Percentiles rank a stretch among this genome's conserved stretches.
These are phyloP conservation scores for Monoplex corrugatus DNA, from an alignment of 2,888 invertebrate genomes.

Conservation along the genomic window DNA sequence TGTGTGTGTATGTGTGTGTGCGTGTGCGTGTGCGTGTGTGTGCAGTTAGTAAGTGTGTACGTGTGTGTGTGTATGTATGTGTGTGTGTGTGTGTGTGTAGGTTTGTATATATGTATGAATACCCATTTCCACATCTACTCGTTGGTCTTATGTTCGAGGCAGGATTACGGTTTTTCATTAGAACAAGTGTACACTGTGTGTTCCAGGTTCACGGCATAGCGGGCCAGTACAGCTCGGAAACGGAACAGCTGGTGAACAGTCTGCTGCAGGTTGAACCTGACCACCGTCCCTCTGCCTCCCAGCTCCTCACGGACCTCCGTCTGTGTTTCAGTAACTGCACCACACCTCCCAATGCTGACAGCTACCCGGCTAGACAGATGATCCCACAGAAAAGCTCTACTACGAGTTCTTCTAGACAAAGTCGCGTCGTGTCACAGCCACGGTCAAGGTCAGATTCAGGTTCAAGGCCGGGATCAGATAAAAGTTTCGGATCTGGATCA, in stretches of 20 bases:
- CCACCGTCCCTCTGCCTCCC: constrained; percentile 21
- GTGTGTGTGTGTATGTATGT: too few relatives aligned
- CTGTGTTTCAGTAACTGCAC: neutral
- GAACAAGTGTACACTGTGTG: too few relatives aligned
- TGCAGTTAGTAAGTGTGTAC: too few relatives aligned
- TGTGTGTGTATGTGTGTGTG: neutral
- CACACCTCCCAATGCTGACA: neutral
- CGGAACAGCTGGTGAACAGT: neutral
- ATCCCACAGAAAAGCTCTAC: neutral
- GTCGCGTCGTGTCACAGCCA: neutral
- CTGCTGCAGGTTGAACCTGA: constrained; percentile 30
- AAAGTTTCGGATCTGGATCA: too few relatives aligned
- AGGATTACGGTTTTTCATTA: too few relatives aligned
- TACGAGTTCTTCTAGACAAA: neutral
- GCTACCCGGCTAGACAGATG: constrained; percentile 27
- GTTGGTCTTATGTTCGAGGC: too few relatives aligned
- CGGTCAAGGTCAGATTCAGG: neutral
- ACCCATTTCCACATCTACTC: too few relatives aligned
- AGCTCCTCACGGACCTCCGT: constrained; percentile 13
- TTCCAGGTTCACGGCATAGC: constrained; percentile 19
- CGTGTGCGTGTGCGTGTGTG: neutral
- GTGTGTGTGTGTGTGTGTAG: too few relatives aligned
- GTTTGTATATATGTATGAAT: too few relatives aligned
- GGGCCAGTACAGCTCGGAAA: constrained; percentile 27
- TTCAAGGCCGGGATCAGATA: too few relatives aligned